A percentile compares a stretch with the other conserved stretches of the same genome.
Conservation (phyloP, 2,888 invertebrate species). For the Panzeria rudis region DNA sequence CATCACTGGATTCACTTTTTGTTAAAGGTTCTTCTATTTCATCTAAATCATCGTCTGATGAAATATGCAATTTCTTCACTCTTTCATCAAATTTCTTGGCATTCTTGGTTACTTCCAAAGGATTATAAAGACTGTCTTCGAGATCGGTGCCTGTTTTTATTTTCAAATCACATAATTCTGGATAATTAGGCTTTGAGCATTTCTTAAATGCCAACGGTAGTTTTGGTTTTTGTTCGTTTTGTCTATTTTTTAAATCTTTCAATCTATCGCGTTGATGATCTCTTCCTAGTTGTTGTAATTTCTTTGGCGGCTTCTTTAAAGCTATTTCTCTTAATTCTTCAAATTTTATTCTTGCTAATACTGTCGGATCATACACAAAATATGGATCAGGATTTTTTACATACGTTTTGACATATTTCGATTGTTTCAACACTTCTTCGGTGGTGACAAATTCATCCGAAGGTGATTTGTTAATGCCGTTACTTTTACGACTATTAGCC, state of each 20-base stretch:
- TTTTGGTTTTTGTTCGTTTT: constrained; percentile 71
- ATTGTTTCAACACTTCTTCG: constrained; percentile 83
- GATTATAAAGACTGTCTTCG: constrained; percentile 81
- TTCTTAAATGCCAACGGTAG: constrained; percentile 80
- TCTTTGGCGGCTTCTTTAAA: constrained; percentile 77
- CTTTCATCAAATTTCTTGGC: constrained; percentile 83
- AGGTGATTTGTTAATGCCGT: constrained; percentile 70
- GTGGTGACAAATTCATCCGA: constrained; percentile 82
- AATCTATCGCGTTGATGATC: constrained; percentile 75
- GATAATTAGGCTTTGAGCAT: constrained; percentile 83
- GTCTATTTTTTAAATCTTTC: constrained; percentile 76
- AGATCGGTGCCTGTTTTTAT: constrained; percentile 82
- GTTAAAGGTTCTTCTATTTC: constrained; percentile 82
- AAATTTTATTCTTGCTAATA: constrained; percentile 80
- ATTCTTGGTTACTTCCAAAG: constrained; percentile 83
- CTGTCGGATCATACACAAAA: constrained; percentile 83
- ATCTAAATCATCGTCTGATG: constrained; percentile 83
- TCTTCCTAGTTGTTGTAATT: constrained; percentile 66
- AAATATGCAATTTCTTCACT: constrained; percentile 81
- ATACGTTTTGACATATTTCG: constrained; percentile 83
- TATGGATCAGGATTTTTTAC: constrained; percentile 83
- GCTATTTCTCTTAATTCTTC: constrained; percentile 80
- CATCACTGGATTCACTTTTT: constrained; percentile 82
- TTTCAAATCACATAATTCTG: constrained; percentile 82
- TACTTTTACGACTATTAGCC: constrained; percentile 74